Evolutionary conservation across 2,888 invertebrate species (phyloP).

Genomic region (Folsomia candida): DNA sequence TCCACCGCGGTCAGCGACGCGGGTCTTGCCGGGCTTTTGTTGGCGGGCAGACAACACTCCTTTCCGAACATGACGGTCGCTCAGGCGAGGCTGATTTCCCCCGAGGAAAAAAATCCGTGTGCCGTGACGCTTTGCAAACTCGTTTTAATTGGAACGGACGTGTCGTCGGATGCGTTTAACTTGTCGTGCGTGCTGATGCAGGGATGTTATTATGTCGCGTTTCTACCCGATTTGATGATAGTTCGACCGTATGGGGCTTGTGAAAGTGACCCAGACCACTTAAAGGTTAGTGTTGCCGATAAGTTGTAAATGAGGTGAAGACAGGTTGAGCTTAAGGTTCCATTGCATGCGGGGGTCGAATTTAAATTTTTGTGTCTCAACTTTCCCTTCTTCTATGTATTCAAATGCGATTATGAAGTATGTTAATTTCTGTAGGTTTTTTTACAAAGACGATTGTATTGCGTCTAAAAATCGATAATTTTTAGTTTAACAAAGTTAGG

Average conservation of each 20-base stretch:
- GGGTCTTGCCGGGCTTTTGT: slow-evolving; percentile 27
- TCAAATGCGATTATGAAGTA: no score
- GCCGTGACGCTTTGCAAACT: slow-evolving; percentile 8
- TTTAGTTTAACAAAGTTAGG: no score
- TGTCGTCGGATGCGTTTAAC: slow-evolving; percentile 22
- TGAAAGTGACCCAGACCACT: no score
- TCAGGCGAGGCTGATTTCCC: background rate
- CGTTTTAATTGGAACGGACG: slow-evolving; percentile 26
- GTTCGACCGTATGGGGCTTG: slow-evolving; percentile 1
- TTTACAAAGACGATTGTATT: no score
- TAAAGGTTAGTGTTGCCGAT: no score
- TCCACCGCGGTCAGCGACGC: slow-evolving; percentile 26
- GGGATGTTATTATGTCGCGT: slow-evolving; percentile 20
- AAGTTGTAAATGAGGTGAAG: no score
- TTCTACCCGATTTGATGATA: slow-evolving; percentile 31
- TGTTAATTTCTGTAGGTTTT: no score
- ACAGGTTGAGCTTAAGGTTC: no score
- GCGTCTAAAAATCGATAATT: no score
- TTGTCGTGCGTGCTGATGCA: slow-evolving; percentile 26
- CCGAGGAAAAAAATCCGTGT: slow-evolving; percentile 22
- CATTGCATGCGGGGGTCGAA: no score
- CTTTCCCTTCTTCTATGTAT: no score
- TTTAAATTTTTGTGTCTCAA: no score
- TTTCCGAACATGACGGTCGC: background rate
- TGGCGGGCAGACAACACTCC: slow-evolving; percentile 1